phyloP scores from a whole-genome alignment of 2,113 vertebrate species.

The Psephotus haematonotus region DNA sequence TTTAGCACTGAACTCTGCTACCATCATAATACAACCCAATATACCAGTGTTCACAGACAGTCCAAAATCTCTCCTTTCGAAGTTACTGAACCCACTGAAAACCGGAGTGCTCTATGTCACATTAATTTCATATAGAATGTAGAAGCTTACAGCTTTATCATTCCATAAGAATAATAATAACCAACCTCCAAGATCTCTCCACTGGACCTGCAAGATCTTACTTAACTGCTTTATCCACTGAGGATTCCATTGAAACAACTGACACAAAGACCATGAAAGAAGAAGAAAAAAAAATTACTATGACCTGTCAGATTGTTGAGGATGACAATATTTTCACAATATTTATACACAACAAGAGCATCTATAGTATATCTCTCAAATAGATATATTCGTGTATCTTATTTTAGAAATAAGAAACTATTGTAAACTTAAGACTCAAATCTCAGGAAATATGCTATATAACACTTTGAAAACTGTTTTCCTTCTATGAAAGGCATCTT shows the following conservation, averaged over 20 bases:
- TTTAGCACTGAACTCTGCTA: not conserved
- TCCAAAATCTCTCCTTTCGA: not conserved
- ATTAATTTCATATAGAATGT: not conserved
- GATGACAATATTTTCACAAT: not conserved
- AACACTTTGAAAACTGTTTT: not conserved
- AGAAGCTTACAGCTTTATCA: not conserved
- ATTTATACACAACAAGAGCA: not conserved
- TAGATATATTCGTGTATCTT: rapidly evolving
- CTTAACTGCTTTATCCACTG: not conserved
- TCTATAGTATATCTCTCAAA: not conserved
- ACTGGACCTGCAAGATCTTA: not conserved
- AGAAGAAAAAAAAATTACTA: not conserved
- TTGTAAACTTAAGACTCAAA: not conserved
- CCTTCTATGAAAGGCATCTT: not conserved
- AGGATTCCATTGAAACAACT: not conserved
- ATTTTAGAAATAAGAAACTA: not conserved
- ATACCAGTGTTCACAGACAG: not conserved
- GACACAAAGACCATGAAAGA: not conserved
- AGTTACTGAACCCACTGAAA: not conserved
- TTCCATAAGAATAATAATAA: not conserved
- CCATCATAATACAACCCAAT: not conserved
- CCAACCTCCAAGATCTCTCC: not conserved
- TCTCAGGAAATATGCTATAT: not conserved
- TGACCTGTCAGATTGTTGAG: not conserved
- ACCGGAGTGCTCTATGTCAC: not conserved